Evolutionary conservation across 2,113 vertebrate species (phyloP).

Genomic region (Mirza zaza): DNA sequence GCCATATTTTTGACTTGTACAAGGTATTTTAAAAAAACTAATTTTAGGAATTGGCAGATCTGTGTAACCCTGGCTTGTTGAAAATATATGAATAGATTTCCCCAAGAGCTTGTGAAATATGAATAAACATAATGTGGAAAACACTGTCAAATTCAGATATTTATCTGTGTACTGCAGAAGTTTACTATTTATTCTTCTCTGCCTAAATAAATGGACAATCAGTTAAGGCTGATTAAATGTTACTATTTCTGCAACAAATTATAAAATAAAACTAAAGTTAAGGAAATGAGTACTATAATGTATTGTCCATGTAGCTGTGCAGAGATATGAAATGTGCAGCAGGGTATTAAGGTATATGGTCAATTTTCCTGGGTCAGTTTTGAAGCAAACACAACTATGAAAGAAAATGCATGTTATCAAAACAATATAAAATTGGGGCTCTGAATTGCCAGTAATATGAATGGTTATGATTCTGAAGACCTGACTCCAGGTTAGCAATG

Average conservation of each 20-base stretch:
- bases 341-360: neutral
- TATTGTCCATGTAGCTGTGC: neutral
- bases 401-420: neutral
- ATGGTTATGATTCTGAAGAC: neutral
- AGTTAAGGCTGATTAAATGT: conserved; percentile 60
- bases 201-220: conserved; percentile 55
- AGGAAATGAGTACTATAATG: conserved; percentile 30
- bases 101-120: conserved; percentile 57
- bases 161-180: conserved; percentile 46
- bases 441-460: neutral
- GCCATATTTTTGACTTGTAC: conserved; percentile 74
- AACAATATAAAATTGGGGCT: neutral
- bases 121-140: conserved; percentile 45
- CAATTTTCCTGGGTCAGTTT: neutral
- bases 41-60: conserved; percentile 76
- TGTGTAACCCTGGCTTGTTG: conserved; percentile 68
- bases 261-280: conserved; percentile 26
- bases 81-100: conserved; percentile 65
- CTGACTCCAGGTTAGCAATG: neutral
- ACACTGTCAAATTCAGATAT: conserved; percentile 58
- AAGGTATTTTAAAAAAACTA: conserved; percentile 74
- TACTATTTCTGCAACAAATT: conserved; percentile 66
- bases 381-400: neutral
- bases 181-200: conserved; percentile 67
- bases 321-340: neutral